phyloP scores from a whole-genome alignment of 2,888 invertebrate species.

The Dendrolimus houi region DNA sequence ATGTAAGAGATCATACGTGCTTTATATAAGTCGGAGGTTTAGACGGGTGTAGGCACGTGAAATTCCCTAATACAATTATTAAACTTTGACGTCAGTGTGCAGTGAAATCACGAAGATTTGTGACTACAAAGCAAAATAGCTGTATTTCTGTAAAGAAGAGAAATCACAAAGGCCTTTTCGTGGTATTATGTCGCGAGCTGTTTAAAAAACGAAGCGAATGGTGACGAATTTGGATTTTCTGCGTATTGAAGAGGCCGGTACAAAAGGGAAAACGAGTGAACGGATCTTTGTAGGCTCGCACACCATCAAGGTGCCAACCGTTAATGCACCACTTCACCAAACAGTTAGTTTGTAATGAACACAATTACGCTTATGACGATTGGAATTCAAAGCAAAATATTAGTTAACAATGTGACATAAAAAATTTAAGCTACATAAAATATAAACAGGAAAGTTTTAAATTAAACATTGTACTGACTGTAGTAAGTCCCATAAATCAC shows the following conservation, averaged over 20 bases:
- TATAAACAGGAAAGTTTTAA: too few species aligned
- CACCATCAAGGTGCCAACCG: slow-evolving; percentile 44
- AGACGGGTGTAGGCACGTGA: too few species aligned
- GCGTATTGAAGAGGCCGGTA: slow-evolving; percentile 36
- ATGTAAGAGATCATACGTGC: too few species aligned
- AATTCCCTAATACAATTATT: too few species aligned
- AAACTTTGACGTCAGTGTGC: too few species aligned
- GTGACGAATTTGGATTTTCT: slow-evolving; percentile 44
- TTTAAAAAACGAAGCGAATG: slow-evolving; percentile 20
- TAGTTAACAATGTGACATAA: slow-evolving; percentile 9
- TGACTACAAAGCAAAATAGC: background rate
- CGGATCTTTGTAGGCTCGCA: slow-evolving; percentile 43
- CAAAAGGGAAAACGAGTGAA: slow-evolving; percentile 24
- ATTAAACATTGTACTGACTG: too few species aligned
- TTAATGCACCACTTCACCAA: slow-evolving; percentile 55
- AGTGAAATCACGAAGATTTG: background rate
- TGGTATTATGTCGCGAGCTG: slow-evolving; percentile 13
- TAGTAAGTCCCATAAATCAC: too few species aligned
- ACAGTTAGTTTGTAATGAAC: slow-evolving; percentile 39
- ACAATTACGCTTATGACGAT: slow-evolving; percentile 7
- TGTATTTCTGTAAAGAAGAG: background rate
- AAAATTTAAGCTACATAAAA: too few species aligned
- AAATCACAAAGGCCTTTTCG: slow-evolving; percentile 1
- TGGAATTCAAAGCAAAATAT: background rate
- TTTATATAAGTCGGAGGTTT: too few species aligned